A percentile compares a stretch with the other conserved stretches of the same genome.
Evolutionary conservation across 2,113 vertebrate species (phyloP).

Genomic region (Anas platyrhynchos): DNA sequence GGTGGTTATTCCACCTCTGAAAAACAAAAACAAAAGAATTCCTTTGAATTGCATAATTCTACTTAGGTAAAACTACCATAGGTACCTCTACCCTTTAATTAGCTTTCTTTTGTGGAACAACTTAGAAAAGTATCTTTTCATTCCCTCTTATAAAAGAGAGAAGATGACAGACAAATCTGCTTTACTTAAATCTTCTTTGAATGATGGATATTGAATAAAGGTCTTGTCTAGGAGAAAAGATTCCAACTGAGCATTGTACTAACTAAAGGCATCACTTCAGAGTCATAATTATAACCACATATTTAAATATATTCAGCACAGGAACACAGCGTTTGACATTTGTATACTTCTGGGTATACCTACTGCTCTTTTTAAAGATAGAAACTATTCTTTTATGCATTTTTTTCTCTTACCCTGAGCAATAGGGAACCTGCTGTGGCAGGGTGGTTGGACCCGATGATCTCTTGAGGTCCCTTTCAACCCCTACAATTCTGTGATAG

Average conservation of each 20-base stretch:
- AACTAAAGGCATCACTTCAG: neutral
- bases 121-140: neutral
- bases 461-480: too few species aligned
- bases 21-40: neutral
- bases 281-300: neutral
- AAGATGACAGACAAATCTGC: neutral
- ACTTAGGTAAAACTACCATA: neutral
- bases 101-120: neutral
- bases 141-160: neutral
- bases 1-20: neutral
- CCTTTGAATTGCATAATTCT: neutral
- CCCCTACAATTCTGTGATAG: too few species aligned
- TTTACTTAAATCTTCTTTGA: neutral
- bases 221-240: neutral
- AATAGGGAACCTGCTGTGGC: too few species aligned
- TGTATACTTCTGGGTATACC: neutral
- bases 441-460: too few species aligned
- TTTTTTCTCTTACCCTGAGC: neutral
- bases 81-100: neutral
- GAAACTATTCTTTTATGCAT: neutral
- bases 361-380: neutral
- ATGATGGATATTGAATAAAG: neutral
- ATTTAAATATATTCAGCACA: neutral
- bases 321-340: neutral
- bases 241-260: neutral